These are phyloP conservation scores for Temnothorax curvispinosus DNA, from an alignment of 1,140 invertebrate genomes.

Conservation along the genomic window DNA sequence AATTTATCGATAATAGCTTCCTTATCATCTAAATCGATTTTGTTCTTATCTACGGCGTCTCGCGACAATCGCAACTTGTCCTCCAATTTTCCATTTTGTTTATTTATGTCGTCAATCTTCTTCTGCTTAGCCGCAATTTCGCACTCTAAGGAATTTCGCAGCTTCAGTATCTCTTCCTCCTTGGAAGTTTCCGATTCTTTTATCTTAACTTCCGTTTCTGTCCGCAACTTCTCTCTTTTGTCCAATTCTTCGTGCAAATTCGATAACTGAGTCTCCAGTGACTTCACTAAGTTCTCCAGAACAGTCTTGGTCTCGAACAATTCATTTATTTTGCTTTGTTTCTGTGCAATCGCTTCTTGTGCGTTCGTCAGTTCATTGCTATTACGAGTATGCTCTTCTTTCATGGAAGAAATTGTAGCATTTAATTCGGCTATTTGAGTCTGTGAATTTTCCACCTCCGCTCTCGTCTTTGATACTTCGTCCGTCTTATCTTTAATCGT, in stretches of 20 bases:
- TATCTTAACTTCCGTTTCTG: constrained; percentile 56
- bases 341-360: constrained; percentile 70
- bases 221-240: constrained; percentile 45
- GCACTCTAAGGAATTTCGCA: constrained; percentile 65
- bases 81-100: constrained; percentile 70
- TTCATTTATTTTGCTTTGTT: constrained; percentile 68
- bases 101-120: constrained; percentile 54
- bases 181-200: constrained; percentile 62
- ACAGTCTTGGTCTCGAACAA: constrained; percentile 67
- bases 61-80: constrained; percentile 52
- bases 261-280: constrained; percentile 70
- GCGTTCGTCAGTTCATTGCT: constrained; percentile 66
- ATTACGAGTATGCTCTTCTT: constrained; percentile 54
- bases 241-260: constrained; percentile 64
- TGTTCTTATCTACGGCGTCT: constrained; percentile 56
- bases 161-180: constrained; percentile 57
- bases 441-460: constrained; percentile 62
- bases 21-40: constrained; percentile 63
- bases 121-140: constrained; percentile 67
- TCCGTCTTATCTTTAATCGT: constrained; percentile 61
- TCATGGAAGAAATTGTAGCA: constrained; percentile 43
- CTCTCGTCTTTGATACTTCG: constrained; percentile 56
- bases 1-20: constrained; percentile 65
- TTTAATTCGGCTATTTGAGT: constrained; percentile 63
- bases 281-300: constrained; percentile 74